Percentiles rank a stretch among this genome's conserved stretches.
phyloP scores from a whole-genome alignment of 2,888 invertebrate genomes.

The Ptychoptera albimana region DNA sequence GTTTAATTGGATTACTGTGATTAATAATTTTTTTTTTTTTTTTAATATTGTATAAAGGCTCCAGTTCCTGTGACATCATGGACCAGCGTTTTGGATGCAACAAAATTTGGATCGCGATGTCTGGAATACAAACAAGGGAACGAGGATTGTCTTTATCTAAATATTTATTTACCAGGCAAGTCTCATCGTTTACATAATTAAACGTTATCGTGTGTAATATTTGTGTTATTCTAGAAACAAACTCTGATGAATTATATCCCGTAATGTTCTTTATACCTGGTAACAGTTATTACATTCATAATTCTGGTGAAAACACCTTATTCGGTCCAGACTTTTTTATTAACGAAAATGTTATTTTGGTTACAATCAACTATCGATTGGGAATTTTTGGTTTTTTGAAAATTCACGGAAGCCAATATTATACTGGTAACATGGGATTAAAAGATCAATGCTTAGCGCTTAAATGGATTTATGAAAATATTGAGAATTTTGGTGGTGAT shows the following conservation, averaged over 20 bases:
- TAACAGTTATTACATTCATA: not conserved
- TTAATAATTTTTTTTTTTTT: too few relatives aligned
- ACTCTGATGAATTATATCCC: not conserved
- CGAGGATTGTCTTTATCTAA: constrained; percentile 6
- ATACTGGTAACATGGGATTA: constrained; percentile 28
- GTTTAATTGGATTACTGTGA: too few relatives aligned
- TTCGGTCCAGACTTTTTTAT: constrained; percentile 5
- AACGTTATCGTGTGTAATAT: too few relatives aligned
- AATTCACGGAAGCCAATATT: constrained; percentile 17
- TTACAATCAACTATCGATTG: constrained; percentile 27
- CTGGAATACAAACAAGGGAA: not conserved
- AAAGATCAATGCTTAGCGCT: constrained; percentile 28
- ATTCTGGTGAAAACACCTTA: not conserved
- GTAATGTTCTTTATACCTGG: constrained; percentile 6
- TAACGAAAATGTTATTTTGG: constrained; percentile 8
- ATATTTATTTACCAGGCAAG: constrained; percentile 3
- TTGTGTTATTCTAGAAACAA: not conserved
- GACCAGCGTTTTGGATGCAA: constrained; percentile 1
- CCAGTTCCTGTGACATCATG: constrained; percentile 1
- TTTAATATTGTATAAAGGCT: not conserved
- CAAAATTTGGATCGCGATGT: constrained; percentile 1
- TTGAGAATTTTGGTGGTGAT: constrained; percentile 27
- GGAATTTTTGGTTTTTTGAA: constrained; percentile 30
- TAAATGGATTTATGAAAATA: constrained; percentile 26
- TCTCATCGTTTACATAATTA: not conserved